Evolutionary conservation across 2,888 invertebrate species (phyloP).

Genomic region (Patella ulyssiponensis): DNA sequence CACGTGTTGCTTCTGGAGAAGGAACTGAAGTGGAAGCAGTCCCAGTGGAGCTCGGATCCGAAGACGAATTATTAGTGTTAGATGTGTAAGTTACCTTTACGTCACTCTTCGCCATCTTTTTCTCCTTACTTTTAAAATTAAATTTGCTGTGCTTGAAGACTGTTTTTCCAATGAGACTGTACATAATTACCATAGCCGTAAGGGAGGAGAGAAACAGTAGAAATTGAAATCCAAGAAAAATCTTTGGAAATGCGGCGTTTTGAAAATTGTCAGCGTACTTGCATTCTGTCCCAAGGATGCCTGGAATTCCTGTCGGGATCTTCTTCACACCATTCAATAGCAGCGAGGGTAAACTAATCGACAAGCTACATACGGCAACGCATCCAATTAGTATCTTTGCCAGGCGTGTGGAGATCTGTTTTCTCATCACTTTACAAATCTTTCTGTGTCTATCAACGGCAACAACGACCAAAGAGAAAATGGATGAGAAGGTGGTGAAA

Average conservation of each 20-base stretch:
- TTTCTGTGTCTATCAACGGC: neutral
- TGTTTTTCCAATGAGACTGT: neutral
- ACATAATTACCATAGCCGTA: neutral
- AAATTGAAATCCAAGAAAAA: slow-evolving; percentile 1
- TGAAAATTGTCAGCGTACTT: neutral
- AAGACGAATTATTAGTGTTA: neutral
- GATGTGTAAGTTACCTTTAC: neutral
- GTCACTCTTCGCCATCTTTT: neutral
- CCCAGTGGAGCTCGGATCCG: neutral
- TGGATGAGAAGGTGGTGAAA: neutral
- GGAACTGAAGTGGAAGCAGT: neutral
- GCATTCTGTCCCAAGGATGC: neutral
- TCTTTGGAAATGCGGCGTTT: neutral
- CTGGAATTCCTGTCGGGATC: neutral
- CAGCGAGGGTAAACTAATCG: neutral
- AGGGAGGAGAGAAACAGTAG: neutral
- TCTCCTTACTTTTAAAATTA: neutral
- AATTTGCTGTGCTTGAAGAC: neutral
- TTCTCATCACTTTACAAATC: neutral
- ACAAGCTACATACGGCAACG: neutral
- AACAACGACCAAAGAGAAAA: neutral
- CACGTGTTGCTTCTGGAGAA: neutral
- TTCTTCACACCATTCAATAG: slow-evolving; percentile 1
- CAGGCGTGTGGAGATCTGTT: neutral
- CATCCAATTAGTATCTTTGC: neutral